These are phyloP conservation scores for Pseudomyrmex gracilis DNA, from an alignment of 1,140 invertebrate species.

Conservation along the genomic window DNA sequence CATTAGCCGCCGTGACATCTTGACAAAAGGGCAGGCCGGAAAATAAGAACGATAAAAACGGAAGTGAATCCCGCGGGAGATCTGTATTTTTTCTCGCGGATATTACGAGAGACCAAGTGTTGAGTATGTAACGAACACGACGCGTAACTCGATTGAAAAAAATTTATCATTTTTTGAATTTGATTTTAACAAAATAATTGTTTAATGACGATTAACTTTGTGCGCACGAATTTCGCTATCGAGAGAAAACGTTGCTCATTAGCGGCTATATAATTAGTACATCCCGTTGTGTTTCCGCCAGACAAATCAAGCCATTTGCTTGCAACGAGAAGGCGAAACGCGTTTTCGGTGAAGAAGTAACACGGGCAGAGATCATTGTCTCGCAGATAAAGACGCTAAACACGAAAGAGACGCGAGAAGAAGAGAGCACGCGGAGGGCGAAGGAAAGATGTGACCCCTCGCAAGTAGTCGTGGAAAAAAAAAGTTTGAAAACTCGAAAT, in stretches of 20 bases:
- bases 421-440: background rate
- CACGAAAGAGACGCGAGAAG: background rate
- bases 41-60: constrained; percentile 72
- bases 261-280: constrained; percentile 81
- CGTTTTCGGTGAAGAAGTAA: constrained; percentile 26
- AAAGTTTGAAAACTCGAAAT: constrained; percentile 78
- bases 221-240: constrained; percentile 36
- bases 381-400: background rate
- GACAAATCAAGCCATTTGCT: constrained; percentile 79
- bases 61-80: constrained; percentile 36
- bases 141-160: too few relatives aligned
- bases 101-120: background rate
- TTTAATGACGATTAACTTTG: background rate
- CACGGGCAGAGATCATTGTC: constrained; percentile 11
- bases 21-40: constrained; percentile 77
- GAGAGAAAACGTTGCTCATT: constrained; percentile 66
- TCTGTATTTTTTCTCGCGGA: constrained; percentile 28
- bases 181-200: background rate
- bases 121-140: constrained; percentile 1
- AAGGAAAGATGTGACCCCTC: constrained; percentile 56
- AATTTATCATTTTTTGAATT: background rate
- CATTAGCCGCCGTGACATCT: constrained; percentile 83
- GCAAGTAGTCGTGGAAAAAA: constrained; percentile 56
- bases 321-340: constrained; percentile 47
- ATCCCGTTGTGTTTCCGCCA: constrained; percentile 64